These are phyloP conservation scores for Tenebrosternarchus preto DNA, from an alignment of 2,113 vertebrate species.

Conservation along the genomic window DNA sequence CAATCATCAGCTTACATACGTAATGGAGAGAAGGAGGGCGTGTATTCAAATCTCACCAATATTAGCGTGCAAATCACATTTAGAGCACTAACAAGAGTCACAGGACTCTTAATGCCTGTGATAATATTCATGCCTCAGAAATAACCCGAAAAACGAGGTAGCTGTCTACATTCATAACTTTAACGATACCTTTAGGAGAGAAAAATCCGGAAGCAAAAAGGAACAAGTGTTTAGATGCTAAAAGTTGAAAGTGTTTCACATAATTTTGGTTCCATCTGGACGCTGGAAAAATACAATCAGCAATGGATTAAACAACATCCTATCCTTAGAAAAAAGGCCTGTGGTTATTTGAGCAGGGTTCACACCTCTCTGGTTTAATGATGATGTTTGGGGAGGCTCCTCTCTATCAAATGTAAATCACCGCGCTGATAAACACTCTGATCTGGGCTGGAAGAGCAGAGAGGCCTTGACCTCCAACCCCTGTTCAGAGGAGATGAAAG, in stretches of 20 bases:
- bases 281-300: slow-evolving; percentile 30
- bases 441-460: slow-evolving; percentile 66
- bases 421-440: slow-evolving; percentile 71
- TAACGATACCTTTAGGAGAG: neutral
- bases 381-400: slow-evolving; percentile 56
- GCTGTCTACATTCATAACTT: too few relatives aligned
- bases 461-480: slow-evolving; percentile 68
- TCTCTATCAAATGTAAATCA: slow-evolving; percentile 66
- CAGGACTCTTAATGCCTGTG: neutral
- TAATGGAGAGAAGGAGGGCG: slow-evolving; percentile 1
- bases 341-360: slow-evolving; percentile 47
- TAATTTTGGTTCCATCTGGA: slow-evolving; percentile 20
- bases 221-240: slow-evolving; percentile 11
- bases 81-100: neutral
- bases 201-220: neutral
- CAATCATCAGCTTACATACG: slow-evolving; percentile 26
- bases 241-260: slow-evolving; percentile 13
- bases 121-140: neutral
- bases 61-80: neutral
- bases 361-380: slow-evolving; percentile 64
- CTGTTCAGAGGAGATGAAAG: slow-evolving; percentile 77
- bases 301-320: slow-evolving; percentile 36
- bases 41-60: neutral
- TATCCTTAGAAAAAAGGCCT: slow-evolving; percentile 48
- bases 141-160: neutral